Conservation (phyloP, 2,888 invertebrate genomes). For the Hypsopygia costalis region DNA sequence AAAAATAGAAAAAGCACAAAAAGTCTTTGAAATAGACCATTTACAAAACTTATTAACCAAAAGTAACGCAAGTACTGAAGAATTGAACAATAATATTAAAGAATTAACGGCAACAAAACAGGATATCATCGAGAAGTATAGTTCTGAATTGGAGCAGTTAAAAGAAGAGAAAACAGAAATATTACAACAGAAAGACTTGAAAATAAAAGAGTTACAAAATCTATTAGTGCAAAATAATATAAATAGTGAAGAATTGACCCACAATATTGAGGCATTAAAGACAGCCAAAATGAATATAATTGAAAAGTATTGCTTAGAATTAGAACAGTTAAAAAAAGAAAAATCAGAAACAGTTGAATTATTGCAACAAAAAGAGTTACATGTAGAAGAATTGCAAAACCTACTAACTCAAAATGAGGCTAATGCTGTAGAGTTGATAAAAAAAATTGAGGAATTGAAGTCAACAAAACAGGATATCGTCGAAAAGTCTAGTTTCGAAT, state of each 20-base stretch:
- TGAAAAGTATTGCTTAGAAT: not conserved
- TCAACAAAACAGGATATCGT: not conserved
- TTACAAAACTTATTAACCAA: not conserved
- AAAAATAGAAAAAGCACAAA: not conserved
- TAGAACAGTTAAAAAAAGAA: not conserved
- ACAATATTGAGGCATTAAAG: not conserved
- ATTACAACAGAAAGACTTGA: not conserved
- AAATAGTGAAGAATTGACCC: not conserved
- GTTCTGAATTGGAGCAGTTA: too few species aligned
- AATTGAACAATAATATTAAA: not conserved
- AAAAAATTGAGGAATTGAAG: not conserved
- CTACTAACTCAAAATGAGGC: not conserved
- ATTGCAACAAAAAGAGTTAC: not conserved
- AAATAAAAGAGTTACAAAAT: not conserved
- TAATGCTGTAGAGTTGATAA: not conserved
- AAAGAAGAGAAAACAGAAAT: not conserved
- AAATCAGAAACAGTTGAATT: not conserved
- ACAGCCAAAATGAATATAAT: not conserved
- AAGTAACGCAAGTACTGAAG: not conserved
- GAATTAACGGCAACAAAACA: not conserved
- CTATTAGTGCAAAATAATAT: not conserved
- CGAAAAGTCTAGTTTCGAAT: not conserved
- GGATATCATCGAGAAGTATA: not conserved
- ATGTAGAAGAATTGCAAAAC: not conserved
- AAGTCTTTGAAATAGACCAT: too few species aligned